Evolutionary conservation across 2,888 invertebrate genomes (phyloP), one percentile per base, ranked within the genome.

Genomic region (Heliconius ismenius): DNA sequence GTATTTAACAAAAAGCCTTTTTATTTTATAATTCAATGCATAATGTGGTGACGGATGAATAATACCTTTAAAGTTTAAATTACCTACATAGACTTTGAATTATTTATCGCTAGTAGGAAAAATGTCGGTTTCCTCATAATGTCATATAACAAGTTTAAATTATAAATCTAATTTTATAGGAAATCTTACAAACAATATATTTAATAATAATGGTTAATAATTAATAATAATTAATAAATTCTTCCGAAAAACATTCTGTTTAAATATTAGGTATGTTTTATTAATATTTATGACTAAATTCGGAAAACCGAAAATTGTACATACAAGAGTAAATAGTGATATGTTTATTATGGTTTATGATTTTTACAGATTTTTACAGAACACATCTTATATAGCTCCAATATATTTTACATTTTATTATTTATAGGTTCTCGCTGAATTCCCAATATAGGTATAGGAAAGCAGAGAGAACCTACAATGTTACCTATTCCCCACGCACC

Each of bases 41-140:
- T 70, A 79, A 76, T 68, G 64, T 63, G 63, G 43, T 77, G 63
- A 75, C 54, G 76, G 63, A 77, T 74, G 74, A 74, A 79, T 77
- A 74, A 77, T 77, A 64, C 76, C 74, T 76, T 74, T 75, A 65
- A 65, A 65, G 70, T 76, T 74, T 75, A 24, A 65, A 65, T 65
- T 39, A 74, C 73, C 43, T 54, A 69, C 62, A 70, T 67, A 70
- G 65, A 67, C 60, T 73, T 65, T 76, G 79, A 77, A 77, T 77
- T 67, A 77, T 76, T 79, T 79, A 79, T 77, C 13, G 65, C 11
- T 79, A 74, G 49, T 24, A 39, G 58, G 79, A 74, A 79, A 75
- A 77, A 76, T 76, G 77, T 49, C 32, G 64, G 63, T 67, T 75
- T 77, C 76, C 76, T 69, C 65, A 76, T 76, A 79, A 76, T 77